Evolutionary conservation across 92 coral and sea anemone genomes (phyloP).

Genomic region (Muricea muricata): DNA sequence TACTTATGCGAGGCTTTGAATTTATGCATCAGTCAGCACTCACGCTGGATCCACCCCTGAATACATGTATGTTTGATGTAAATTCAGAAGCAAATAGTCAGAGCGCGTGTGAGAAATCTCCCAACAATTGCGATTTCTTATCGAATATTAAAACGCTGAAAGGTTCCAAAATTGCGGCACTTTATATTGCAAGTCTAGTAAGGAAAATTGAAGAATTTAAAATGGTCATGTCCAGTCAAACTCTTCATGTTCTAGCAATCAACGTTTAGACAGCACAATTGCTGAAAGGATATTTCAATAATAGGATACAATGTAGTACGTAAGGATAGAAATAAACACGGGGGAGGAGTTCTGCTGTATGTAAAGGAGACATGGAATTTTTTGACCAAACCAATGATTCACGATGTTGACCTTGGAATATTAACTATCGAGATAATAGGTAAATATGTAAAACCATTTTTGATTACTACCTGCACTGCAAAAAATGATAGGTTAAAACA

Average conservation of each 20-base stretch:
- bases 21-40: too few species aligned
- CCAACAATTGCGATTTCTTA: neutral
- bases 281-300: neutral
- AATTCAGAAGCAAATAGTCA: neutral
- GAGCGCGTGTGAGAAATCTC: neutral
- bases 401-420: slow-evolving; percentile 3
- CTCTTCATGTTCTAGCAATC: neutral
- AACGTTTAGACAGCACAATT: neutral
- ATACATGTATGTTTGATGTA: too few species aligned
- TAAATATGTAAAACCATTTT: slow-evolving; percentile 18
- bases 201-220: neutral
- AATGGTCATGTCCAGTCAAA: neutral
- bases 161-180: neutral
- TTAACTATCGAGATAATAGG: slow-evolving; percentile 9
- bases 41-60: too few species aligned
- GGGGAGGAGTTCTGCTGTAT: too few species aligned
- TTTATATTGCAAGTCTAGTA: neutral
- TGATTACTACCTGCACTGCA: neutral
- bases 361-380: neutral
- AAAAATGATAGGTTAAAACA: too few species aligned
- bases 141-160: neutral
- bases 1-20: too few species aligned
- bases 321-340: too few species aligned
- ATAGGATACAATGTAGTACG: neutral
- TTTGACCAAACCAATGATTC: neutral